Percentiles rank a stretch among this genome's conserved stretches.
These are phyloP conservation scores for Montipora efflorescens DNA, from an alignment of 64 coral and sea anemone genomes.

Conservation along the genomic window DNA sequence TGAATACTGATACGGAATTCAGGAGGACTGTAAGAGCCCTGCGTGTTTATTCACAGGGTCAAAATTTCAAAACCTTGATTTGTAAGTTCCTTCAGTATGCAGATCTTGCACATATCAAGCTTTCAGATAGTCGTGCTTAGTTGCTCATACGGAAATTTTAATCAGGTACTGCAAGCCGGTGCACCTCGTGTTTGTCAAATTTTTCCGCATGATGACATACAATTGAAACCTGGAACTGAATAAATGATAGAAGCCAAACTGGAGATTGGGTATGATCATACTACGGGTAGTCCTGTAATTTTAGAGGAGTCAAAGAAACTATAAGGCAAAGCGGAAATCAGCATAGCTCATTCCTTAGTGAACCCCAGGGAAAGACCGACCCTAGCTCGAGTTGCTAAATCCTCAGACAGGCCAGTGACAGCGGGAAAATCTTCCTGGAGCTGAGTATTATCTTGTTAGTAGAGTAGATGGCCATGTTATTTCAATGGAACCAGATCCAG, in stretches of 20 bases:
- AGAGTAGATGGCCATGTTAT: background rate
- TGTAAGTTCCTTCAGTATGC: conserved; percentile 22
- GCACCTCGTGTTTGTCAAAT: conserved; percentile 46
- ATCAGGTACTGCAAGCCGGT: conserved; percentile 51
- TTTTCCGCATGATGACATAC: conserved; percentile 42
- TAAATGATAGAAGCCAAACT: conserved; percentile 41
- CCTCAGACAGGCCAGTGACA: conserved; percentile 44
- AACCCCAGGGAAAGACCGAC: conserved; percentile 42
- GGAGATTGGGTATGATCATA: conserved; percentile 68
- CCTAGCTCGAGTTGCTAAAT: conserved; percentile 51
- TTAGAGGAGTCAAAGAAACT: conserved; percentile 49
- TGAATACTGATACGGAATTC: background rate
- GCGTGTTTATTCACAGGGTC: conserved; percentile 23
- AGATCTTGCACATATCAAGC: background rate
- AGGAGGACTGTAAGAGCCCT: background rate
- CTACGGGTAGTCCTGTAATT: conserved; percentile 55
- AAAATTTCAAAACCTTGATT: conserved; percentile 46
- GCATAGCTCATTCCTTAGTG: conserved; percentile 36
- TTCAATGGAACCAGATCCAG: too few species aligned
- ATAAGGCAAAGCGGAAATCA: conserved; percentile 33
- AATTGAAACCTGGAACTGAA: conserved; percentile 57
- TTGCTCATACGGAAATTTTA: conserved; percentile 56
- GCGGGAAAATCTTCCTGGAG: conserved; percentile 1
- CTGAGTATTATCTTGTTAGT: conserved; percentile 64
- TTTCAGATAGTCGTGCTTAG: conserved; percentile 36